phyloP scores from a whole-genome alignment of 2,797 vertebrate genomes.

The Smutsia gigantea region DNA sequence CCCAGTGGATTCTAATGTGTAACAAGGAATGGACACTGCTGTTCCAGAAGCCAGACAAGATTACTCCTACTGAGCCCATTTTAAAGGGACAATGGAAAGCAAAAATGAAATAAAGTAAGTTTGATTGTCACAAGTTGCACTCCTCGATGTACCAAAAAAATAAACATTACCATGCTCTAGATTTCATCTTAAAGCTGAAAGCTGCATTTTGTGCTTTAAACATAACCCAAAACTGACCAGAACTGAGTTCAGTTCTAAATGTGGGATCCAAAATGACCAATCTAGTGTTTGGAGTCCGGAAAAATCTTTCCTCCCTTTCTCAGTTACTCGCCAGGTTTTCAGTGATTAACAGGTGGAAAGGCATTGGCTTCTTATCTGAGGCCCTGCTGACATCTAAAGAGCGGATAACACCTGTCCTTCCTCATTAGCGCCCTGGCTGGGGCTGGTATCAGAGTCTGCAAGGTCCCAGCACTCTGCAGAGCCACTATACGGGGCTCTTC shows the following conservation, averaged over 20 bases:
- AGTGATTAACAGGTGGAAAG: neutral
- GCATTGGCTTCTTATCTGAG: neutral
- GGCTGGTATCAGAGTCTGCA: neutral
- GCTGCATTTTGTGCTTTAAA: neutral
- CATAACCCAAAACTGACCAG: neutral
- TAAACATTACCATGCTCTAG: neutral
- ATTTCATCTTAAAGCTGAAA: neutral
- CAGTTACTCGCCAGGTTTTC: neutral
- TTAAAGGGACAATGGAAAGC: neutral
- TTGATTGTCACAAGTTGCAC: neutral
- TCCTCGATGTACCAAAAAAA: neutral
- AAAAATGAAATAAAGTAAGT: neutral
- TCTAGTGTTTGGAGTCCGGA: neutral
- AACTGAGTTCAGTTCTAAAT: neutral
- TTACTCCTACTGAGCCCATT: neutral
- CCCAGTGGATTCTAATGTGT: neutral
- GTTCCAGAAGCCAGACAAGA: neutral
- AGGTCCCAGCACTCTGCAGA: neutral
- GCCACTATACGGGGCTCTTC: neutral
- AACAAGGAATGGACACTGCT: neutral
- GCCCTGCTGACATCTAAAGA: neutral
- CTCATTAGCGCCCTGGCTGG: neutral
- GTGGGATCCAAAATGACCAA: neutral
- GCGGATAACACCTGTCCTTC: neutral
- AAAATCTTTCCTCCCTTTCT: conserved; percentile 2